Conservation (phyloP, 2,888 invertebrate species). For the Mesorhabditis belari region DNA sequence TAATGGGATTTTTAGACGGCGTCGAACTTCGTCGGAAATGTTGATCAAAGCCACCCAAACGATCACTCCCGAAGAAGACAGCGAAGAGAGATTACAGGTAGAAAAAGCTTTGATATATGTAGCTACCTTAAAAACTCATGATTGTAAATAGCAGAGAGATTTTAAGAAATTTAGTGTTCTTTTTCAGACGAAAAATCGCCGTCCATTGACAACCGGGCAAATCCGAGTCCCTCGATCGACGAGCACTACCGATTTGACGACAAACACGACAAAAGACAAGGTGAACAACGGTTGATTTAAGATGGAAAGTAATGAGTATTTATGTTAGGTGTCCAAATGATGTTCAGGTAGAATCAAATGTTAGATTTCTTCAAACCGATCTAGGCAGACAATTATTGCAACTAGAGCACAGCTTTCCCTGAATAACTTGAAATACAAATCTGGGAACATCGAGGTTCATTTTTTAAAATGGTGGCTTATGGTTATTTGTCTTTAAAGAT, state of each 20-base stretch:
- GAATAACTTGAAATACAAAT: conserved; percentile 2
- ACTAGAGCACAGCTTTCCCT: too few relatives aligned
- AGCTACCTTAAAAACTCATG: background rate
- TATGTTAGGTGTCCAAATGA: too few relatives aligned
- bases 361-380: too few relatives aligned
- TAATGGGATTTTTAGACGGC: background rate
- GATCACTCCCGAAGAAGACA: background rate
- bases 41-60: background rate
- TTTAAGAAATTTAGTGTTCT: background rate
- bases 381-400: too few relatives aligned
- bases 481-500: background rate
- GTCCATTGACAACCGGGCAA: background rate
- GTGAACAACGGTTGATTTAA: too few relatives aligned
- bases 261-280: conserved; percentile 3
- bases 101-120: background rate
- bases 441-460: conserved; percentile 3
- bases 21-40: background rate
- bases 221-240: background rate
- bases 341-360: too few relatives aligned
- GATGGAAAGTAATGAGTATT: too few relatives aligned
- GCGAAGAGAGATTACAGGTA: background rate
- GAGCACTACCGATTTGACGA: conserved; percentile 2
- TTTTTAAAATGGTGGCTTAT: background rate
- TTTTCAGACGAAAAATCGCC: background rate
- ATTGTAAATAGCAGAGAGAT: background rate